Base-by-base conservation (phyloP, 2,113 vertebrate genomes). In the Butorides virescens region DNA sequence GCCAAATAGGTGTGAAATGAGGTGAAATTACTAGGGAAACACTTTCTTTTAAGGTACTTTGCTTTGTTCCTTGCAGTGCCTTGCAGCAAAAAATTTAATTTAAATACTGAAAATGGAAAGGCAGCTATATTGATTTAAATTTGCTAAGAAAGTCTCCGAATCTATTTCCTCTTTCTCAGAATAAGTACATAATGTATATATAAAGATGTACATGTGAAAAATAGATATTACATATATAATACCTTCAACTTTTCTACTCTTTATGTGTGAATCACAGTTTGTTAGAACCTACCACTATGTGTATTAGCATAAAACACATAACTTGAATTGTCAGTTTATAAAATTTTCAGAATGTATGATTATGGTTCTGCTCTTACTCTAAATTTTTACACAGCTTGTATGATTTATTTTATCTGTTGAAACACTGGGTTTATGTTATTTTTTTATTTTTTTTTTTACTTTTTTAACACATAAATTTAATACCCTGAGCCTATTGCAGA, bases 1-100 rank as follows among this genome's bases (percentile, higher is more conserved):
- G 96, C 97, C 96, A 98, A 97, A 98, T 97, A 97, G 93, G 97
- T 98, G 98, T 98, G 98, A 98, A 98, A 98, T 98, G 95, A 98
- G 97, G 96, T 98, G 95, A 98, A 98, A 98, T 98, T 98, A 97
- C 90, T 46, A 95, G 93, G 25, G 87, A 98, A 97, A 97, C 93
- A 97, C 97, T 98, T 98, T 97, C 97, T 98, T 98, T 98, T 98
- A 98, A 98, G 95, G 97, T 97, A 97, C 75, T 98, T 97, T 98
- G 82, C 95, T 98, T 98, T 98, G 97, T 98, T 98, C 96, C 94
- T 97, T 97, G 88, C 77, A 94, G 67, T 95, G 97, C 96, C 94
- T 97, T 96, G 92, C 86, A 98, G 96, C 96, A 97, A 98, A 98
- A 98, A 95, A 93, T 61, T 96, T 98, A 97, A 98, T 98, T 98